phyloP scores from a whole-genome alignment of 2,113 vertebrate species.

The Rynchops niger region DNA sequence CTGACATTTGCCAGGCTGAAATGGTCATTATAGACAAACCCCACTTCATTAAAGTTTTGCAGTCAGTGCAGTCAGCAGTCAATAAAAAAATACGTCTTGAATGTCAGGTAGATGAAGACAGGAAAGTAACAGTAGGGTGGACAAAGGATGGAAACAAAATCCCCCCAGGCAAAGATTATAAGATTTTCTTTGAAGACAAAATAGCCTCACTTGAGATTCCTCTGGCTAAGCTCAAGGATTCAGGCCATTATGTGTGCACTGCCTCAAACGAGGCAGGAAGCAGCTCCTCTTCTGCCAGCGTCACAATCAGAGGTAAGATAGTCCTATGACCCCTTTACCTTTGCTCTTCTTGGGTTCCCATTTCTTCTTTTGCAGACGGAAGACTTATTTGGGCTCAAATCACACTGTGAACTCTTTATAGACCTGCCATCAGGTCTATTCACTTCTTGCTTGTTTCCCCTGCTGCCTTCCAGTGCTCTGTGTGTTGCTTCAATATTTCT shows the following conservation, averaged over 20 bases:
- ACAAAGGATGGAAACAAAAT: constrained; percentile 91
- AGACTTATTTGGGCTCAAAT: neutral
- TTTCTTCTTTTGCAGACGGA: constrained; percentile 29
- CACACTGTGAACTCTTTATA: neutral
- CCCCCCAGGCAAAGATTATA: constrained; percentile 91
- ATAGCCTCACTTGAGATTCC: constrained; percentile 92
- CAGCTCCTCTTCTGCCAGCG: constrained; percentile 82
- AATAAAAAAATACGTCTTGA: constrained; percentile 89
- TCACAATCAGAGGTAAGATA: constrained; percentile 94
- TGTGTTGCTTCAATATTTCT: neutral
- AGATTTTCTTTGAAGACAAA: constrained; percentile 95
- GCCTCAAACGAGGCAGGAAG: constrained; percentile 94
- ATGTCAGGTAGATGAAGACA: constrained; percentile 95
- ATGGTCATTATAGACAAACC: constrained; percentile 90
- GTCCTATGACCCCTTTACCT: neutral
- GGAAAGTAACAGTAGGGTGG: constrained; percentile 89
- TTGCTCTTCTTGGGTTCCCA: neutral
- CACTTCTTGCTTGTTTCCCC: neutral
- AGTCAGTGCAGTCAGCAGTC: constrained; percentile 84
- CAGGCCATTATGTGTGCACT: constrained; percentile 90
- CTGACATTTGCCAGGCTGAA: constrained; percentile 87
- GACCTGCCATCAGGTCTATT: neutral
- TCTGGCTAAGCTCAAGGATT: constrained; percentile 92
- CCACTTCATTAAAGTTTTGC: constrained; percentile 85
- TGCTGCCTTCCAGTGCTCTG: neutral